These are phyloP conservation scores for Littorina saxatilis DNA, from an alignment of 1,140 invertebrate species.

Conservation along the genomic window DNA sequence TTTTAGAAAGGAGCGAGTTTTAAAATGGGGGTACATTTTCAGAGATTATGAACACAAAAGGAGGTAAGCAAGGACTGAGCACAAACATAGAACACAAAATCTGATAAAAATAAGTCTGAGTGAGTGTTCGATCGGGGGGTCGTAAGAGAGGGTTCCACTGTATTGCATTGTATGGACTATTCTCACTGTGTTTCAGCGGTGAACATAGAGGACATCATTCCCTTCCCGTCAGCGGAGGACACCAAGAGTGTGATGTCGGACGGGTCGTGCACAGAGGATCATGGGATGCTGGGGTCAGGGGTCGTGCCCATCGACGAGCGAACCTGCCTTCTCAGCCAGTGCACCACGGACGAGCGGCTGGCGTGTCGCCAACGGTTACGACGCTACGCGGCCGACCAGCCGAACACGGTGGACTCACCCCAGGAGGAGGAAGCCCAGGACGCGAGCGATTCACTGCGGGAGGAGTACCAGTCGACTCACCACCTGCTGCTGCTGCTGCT, in stretches of 20 bases:
- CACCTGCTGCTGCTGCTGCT: constrained; percentile 91
- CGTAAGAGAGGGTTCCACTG: too few species aligned
- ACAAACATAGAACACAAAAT: too few species aligned
- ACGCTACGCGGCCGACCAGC: constrained; percentile 44
- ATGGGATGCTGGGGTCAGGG: constrained; percentile 16
- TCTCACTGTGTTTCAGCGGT: too few species aligned
- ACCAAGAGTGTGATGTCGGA: neutral
- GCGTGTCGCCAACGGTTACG: constrained; percentile 58
- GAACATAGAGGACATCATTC: constrained; percentile 69
- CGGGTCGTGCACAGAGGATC: constrained; percentile 16
- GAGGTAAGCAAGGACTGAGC: too few species aligned
- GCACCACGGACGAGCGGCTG: constrained; percentile 58
- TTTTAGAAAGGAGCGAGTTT: too few species aligned
- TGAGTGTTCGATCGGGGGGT: too few species aligned
- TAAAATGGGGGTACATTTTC: too few species aligned
- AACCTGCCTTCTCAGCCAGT: constrained; percentile 60
- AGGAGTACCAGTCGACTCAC: constrained; percentile 84
- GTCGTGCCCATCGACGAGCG: constrained; percentile 35
- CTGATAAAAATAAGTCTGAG: too few species aligned
- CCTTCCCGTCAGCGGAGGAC: constrained; percentile 48
- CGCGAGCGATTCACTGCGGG: constrained; percentile 52
- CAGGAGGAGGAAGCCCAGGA: constrained; percentile 44
- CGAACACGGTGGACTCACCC: constrained; percentile 15
- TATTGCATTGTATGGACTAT: too few species aligned
- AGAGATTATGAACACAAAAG: too few species aligned